Evolutionary conservation across 2,797 vertebrate species (phyloP).

Genomic region (Sebastolobus altivelis): DNA sequence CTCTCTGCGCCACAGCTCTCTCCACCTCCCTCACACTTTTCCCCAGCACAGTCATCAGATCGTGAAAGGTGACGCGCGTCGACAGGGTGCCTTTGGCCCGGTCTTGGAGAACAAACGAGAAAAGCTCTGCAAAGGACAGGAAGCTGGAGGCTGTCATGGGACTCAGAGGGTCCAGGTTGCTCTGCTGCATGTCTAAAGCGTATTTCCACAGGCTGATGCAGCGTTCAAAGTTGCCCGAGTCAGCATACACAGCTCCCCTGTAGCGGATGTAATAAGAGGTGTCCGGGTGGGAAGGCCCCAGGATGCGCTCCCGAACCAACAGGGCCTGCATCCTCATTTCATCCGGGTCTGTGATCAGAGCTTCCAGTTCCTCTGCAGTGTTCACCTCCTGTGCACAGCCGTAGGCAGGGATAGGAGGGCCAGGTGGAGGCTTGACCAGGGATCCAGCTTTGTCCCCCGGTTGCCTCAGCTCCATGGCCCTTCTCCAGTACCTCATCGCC

Average conservation of each 20-base stretch:
- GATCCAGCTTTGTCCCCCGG: slow-evolving; percentile 79
- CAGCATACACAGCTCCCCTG: slow-evolving; percentile 94
- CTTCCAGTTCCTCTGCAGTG: slow-evolving; percentile 91
- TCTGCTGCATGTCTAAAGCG: slow-evolving; percentile 97
- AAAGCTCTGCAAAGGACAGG: slow-evolving; percentile 96
- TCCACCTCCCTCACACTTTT: slow-evolving; percentile 96
- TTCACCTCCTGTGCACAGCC: slow-evolving; percentile 92
- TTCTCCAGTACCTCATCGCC: slow-evolving; percentile 93
- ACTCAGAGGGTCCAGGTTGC: slow-evolving; percentile 95
- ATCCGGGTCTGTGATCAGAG: slow-evolving; percentile 94
- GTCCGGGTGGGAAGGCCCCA: slow-evolving; percentile 95
- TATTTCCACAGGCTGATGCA: slow-evolving; percentile 98
- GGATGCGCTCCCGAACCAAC: slow-evolving; percentile 93
- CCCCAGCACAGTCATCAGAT: slow-evolving; percentile 93
- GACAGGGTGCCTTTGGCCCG: slow-evolving; percentile 91
- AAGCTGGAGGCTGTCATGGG: slow-evolving; percentile 98
- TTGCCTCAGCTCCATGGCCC: slow-evolving; percentile 94
- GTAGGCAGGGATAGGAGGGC: slow-evolving; percentile 90
- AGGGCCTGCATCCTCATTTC: slow-evolving; percentile 98
- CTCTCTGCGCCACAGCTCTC: slow-evolving; percentile 90
- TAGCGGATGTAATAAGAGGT: slow-evolving; percentile 98
- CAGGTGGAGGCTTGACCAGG: slow-evolving; percentile 89
- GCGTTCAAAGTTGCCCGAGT: slow-evolving; percentile 95
- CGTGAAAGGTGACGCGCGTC: slow-evolving; percentile 91
- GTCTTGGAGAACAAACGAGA: slow-evolving; percentile 97